phyloP scores from a whole-genome alignment of 1,140 invertebrate species.

The Theocolax elegans region DNA sequence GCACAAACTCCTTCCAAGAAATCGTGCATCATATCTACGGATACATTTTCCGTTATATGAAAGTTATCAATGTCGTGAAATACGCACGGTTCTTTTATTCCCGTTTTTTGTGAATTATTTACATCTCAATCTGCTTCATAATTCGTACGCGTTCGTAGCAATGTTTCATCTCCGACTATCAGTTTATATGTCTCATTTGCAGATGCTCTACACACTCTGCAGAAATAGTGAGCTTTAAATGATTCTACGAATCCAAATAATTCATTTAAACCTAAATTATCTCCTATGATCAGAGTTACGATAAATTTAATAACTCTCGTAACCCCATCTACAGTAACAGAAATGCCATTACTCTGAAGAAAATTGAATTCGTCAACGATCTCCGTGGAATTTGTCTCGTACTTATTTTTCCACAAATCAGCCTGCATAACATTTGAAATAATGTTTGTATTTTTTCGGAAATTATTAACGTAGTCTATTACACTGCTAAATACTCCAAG shows the following conservation, averaged over 20 bases:
- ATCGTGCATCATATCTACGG: constrained; percentile 16
- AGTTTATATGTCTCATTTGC: neutral
- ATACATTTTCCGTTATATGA: constrained; percentile 13
- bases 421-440: constrained; percentile 43
- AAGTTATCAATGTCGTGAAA: neutral
- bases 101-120: neutral
- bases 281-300: constrained; percentile 1
- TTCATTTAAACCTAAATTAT: neutral
- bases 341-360: neutral
- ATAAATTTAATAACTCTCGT: constrained; percentile 9
- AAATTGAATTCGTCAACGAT: constrained; percentile 22
- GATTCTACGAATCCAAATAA: constrained; percentile 28
- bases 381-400: neutral
- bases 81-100: neutral
- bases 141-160: neutral
- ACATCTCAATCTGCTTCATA: neutral
- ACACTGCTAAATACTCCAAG: constrained; percentile 42
- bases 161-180: neutral
- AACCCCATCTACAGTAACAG: neutral
- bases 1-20: constrained; percentile 7
- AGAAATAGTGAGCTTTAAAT: constrained; percentile 7
- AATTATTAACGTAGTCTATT: constrained; percentile 31
- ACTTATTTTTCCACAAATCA: constrained; percentile 39
- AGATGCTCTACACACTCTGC: constrained; percentile 2
- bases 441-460: constrained; percentile 20